These are phyloP conservation scores for Scelioninae gen. 2 DNA, from an alignment of 2,888 invertebrate species.

Conservation along the genomic window DNA sequence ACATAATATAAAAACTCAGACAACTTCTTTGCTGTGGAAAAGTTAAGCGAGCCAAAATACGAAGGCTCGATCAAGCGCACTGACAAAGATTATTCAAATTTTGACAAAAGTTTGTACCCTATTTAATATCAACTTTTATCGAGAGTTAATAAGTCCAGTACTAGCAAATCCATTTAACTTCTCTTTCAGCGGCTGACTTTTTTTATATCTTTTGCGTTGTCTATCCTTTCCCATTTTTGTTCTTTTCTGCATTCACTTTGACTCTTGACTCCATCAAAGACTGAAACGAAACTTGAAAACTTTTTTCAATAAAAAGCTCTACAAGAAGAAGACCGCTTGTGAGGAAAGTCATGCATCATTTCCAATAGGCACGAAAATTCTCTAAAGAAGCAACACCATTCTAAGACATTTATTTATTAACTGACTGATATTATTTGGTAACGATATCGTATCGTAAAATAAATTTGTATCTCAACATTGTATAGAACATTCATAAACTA, in stretches of 20 bases:
- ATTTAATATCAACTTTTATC: constrained; percentile 73
- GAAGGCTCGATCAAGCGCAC: constrained; percentile 45
- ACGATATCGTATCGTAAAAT: too few species aligned
- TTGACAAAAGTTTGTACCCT: constrained; percentile 62
- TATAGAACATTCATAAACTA: too few species aligned
- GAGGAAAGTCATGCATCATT: constrained; percentile 24
- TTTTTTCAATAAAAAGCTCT: constrained; percentile 53
- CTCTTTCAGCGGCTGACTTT: constrained; percentile 41
- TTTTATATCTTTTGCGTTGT: constrained; percentile 22
- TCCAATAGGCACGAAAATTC: constrained; percentile 11
- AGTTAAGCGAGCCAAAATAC: constrained; percentile 41
- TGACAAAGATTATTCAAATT: constrained; percentile 62
- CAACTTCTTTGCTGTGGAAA: constrained; percentile 33
- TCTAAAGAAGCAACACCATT: too few species aligned
- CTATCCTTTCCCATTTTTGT: constrained; percentile 17
- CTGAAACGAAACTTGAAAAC: constrained; percentile 59
- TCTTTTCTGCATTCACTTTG: constrained; percentile 26
- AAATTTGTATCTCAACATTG: too few species aligned
- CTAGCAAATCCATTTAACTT: constrained; percentile 71
- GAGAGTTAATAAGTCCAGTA: constrained; percentile 73
- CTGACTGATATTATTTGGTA: too few species aligned
- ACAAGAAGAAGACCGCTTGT: constrained; percentile 3
- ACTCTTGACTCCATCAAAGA: constrained; percentile 44
- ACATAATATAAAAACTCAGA: constrained; percentile 48
- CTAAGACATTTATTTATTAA: too few species aligned